A percentile compares a stretch with the other conserved stretches of the same genome.
Evolutionary conservation across 2,797 vertebrate species (phyloP).

Genomic region (Ceryle rudis): DNA sequence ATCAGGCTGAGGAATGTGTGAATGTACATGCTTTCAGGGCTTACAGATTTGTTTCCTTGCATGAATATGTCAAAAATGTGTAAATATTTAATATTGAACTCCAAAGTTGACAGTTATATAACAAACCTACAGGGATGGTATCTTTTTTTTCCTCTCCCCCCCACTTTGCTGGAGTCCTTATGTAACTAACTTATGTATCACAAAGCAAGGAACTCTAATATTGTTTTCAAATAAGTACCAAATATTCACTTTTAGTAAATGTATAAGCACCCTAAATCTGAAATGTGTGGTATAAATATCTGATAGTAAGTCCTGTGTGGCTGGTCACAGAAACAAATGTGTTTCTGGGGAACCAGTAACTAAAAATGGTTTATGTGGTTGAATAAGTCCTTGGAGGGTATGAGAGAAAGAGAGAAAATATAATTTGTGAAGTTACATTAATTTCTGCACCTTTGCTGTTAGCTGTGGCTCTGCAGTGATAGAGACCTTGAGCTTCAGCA

Average conservation of each 20-base stretch:
- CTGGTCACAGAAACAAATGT: accelerated
- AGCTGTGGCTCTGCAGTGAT: background rate
- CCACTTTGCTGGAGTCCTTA: background rate
- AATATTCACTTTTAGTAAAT: background rate
- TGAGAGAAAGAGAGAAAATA: background rate
- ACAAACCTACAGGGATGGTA: constrained; percentile 11
- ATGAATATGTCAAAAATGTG: background rate
- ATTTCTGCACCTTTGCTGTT: background rate
- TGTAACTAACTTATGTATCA: background rate
- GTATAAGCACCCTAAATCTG: accelerated
- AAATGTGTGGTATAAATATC: accelerated
- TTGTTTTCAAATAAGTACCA: background rate
- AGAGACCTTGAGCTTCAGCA: accelerated
- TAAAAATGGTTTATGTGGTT: background rate
- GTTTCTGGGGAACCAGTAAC: background rate
- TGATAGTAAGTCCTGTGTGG: accelerated
- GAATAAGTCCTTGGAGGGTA: background rate
- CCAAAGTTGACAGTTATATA: constrained; percentile 23
- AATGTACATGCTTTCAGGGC: background rate
- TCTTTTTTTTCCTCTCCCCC: background rate
- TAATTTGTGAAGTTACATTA: accelerated
- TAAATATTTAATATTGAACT: constrained; percentile 59
- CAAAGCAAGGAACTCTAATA: background rate
- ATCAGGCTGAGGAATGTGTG: background rate
- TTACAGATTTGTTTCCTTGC: background rate